A percentile compares a stretch with the other conserved stretches of the same genome.
phyloP scores from a whole-genome alignment of 2,797 vertebrate species.

The Poeciliopsis paucimaculata region DNA sequence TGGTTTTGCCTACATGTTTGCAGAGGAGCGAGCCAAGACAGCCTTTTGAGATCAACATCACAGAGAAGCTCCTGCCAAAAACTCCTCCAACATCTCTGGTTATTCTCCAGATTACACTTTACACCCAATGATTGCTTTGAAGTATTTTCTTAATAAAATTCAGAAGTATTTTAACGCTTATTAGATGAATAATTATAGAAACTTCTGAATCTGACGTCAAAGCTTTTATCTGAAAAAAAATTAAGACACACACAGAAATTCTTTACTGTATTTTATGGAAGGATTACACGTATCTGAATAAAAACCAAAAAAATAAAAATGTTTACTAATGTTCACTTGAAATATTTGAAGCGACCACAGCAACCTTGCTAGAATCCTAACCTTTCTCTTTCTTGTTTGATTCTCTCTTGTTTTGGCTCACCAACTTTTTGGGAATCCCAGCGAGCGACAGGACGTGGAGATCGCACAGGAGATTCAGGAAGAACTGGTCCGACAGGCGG shows the following conservation, averaged over 20 bases:
- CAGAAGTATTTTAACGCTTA: background rate
- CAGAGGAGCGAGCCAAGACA: constrained; percentile 20
- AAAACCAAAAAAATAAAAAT: background rate
- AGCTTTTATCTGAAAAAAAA: background rate
- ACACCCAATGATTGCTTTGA: background rate
- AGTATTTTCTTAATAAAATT: background rate
- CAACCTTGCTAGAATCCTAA: background rate
- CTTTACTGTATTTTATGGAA: background rate
- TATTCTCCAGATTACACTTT: background rate
- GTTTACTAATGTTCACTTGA: background rate
- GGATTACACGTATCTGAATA: background rate
- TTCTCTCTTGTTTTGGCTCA: background rate
- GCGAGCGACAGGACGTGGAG: constrained; percentile 91
- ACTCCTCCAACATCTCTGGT: background rate
- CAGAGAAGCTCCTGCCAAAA: constrained; percentile 18
- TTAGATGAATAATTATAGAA: background rate
- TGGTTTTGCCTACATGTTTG: constrained; percentile 37
- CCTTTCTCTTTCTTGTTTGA: background rate
- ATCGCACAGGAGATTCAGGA: constrained; percentile 97
- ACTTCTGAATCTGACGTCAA: background rate
- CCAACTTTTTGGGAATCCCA: constrained; percentile 58
- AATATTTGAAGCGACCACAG: background rate
- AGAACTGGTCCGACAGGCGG: constrained; percentile 90
- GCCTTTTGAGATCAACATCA: constrained; percentile 28
- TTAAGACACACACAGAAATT: background rate